These are phyloP conservation scores for Pantala flavescens DNA, from an alignment of 1,140 invertebrate genomes.

Conservation along the genomic window DNA sequence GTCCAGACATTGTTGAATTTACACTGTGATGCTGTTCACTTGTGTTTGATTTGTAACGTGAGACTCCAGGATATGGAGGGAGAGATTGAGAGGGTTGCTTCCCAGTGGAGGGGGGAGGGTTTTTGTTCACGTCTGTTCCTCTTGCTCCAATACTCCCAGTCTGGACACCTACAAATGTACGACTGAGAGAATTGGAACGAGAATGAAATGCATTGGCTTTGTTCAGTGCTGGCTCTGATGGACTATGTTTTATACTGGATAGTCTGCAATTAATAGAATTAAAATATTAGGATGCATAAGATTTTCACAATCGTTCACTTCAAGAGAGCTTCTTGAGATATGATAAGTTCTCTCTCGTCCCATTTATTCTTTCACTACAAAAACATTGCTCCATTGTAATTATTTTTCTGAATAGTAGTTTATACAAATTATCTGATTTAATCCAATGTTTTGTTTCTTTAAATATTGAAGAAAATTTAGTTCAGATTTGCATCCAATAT, in stretches of 20 bases:
- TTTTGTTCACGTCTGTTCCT: not conserved
- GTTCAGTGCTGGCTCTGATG: constrained; percentile 44
- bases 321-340: no score
- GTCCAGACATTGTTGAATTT: not conserved
- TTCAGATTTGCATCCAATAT: no score
- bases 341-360: no score
- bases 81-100: not conserved
- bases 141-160: not conserved
- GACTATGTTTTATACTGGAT: constrained; percentile 43
- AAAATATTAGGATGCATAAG: not conserved
- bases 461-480: no score
- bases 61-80: not conserved
- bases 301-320: no score
- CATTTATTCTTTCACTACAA: no score
- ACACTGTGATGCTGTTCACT: not conserved
- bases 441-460: no score
- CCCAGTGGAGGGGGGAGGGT: not conserved
- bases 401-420: no score
- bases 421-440: no score
- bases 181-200: constrained; percentile 16
- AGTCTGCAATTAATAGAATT: constrained; percentile 30
- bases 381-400: no score
- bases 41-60: not conserved
- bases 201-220: constrained; percentile 26
- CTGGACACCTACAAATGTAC: not conserved